Evolutionary conservation across 2,797 vertebrate species (phyloP).

Genomic region (Trachurus trachurus): DNA sequence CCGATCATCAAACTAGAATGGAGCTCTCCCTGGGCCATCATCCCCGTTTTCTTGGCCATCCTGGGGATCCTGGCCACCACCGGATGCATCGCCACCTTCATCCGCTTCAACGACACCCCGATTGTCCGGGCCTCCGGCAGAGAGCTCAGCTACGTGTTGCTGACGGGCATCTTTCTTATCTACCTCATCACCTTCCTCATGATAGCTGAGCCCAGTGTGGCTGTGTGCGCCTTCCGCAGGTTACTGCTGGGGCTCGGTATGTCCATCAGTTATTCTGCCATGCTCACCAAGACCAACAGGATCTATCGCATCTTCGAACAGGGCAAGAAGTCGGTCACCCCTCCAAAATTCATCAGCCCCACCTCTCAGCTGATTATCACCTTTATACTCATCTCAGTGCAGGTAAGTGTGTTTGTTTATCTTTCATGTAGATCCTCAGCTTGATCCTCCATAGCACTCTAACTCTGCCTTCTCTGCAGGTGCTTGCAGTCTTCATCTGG

Average conservation of each 20-base stretch:
- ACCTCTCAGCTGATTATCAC: slow-evolving; percentile 92
- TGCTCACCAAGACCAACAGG: slow-evolving; percentile 98
- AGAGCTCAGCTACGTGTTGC: slow-evolving; percentile 95
- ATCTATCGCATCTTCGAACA: slow-evolving; percentile 99
- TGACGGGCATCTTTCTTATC: slow-evolving; percentile 96
- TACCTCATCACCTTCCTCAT: slow-evolving; percentile 91
- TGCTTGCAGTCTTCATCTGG: slow-evolving; percentile 89
- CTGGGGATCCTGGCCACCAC: slow-evolving; percentile 89
- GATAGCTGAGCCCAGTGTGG: slow-evolving; percentile 90
- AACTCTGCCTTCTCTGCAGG: slow-evolving; percentile 59
- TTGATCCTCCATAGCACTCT: neutral
- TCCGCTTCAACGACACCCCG: slow-evolving; percentile 92
- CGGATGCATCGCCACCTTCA: slow-evolving; percentile 86
- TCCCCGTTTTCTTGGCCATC: slow-evolving; percentile 90
- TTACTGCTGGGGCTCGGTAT: slow-evolving; percentile 95
- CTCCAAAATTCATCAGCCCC: slow-evolving; percentile 93
- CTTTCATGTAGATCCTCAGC: neutral
- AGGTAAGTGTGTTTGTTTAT: slow-evolving; percentile 64
- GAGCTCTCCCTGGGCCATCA: slow-evolving; percentile 92
- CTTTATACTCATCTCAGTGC: slow-evolving; percentile 89
- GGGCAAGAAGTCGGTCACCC: slow-evolving; percentile 95
- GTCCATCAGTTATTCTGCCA: slow-evolving; percentile 96
- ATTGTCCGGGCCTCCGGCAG: slow-evolving; percentile 93
- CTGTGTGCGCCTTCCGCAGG: slow-evolving; percentile 87
- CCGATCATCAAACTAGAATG: slow-evolving; percentile 93